A percentile compares a stretch with the other conserved stretches of the same genome.
Conservation (phyloP, 2,888 invertebrate species). For the Crioceris asparagi region DNA sequence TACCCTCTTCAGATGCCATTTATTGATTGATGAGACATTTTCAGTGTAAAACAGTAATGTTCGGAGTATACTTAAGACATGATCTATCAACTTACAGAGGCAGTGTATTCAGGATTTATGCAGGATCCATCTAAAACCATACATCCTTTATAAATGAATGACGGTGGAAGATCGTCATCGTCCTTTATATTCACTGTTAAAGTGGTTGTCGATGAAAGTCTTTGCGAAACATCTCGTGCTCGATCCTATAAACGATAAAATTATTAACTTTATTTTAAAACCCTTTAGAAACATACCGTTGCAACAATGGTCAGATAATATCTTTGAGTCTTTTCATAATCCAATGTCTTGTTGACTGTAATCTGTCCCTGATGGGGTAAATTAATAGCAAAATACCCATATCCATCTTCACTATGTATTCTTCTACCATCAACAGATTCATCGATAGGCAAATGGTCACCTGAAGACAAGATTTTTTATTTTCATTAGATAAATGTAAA, state of each 20-base stretch:
- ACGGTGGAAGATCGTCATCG: conserved; percentile 85
- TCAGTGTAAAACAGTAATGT: no score
- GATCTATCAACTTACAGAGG: conserved; percentile 53
- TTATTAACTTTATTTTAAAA: background rate
- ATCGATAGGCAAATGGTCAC: conserved; percentile 31
- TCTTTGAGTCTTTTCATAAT: conserved; percentile 78
- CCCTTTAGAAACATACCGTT: conserved; percentile 56
- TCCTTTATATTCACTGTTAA: conserved; percentile 76
- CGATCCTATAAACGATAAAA: conserved; percentile 54
- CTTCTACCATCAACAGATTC: conserved; percentile 46
- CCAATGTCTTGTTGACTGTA: conserved; percentile 73
- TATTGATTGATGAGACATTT: no score
- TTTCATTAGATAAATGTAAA: no score
- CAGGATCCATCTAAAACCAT: conserved; percentile 71
- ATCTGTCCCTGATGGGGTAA: conserved; percentile 83
- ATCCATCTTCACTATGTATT: conserved; percentile 64
- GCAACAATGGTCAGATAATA: conserved; percentile 83
- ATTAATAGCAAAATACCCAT: conserved; percentile 73
- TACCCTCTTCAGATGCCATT: no score
- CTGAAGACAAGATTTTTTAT: no score
- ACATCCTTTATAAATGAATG: conserved; percentile 82
- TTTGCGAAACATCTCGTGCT: conserved; percentile 63
- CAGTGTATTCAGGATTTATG: conserved; percentile 77
- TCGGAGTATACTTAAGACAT: conserved; percentile 4
- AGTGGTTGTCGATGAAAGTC: conserved; percentile 75